Percentiles rank a stretch among this genome's conserved stretches.
Conservation (phyloP, 2,888 invertebrate species). For the Drosophila mimetica region DNA sequence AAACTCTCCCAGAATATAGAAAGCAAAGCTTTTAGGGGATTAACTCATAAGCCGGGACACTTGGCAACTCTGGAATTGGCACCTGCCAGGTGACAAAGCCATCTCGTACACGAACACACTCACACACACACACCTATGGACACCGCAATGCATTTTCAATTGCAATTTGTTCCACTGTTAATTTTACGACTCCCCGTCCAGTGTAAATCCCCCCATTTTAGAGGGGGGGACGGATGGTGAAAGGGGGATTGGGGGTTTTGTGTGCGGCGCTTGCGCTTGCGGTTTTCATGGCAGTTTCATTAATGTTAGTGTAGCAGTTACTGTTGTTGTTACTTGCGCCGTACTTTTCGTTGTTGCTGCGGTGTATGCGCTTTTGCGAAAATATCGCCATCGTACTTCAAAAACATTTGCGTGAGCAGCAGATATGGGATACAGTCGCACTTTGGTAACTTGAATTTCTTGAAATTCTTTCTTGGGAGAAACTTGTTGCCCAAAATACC, state of each 20-base stretch:
- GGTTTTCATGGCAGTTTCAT: constrained; percentile 59
- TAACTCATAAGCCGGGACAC: not conserved
- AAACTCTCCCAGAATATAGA: not conserved
- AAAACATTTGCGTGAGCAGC: constrained; percentile 61
- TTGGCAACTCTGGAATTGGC: constrained; percentile 13
- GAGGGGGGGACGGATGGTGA: not conserved
- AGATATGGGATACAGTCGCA: constrained; percentile 12
- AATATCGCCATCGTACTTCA: constrained; percentile 50
- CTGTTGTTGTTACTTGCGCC: constrained; percentile 31
- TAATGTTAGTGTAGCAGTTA: constrained; percentile 56
- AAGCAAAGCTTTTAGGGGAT: constrained; percentile 7
- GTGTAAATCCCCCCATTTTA: constrained; percentile 45
- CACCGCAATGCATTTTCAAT: constrained; percentile 43
- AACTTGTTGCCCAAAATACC: not conserved
- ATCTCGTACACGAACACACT: constrained; percentile 4
- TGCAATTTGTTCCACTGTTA: constrained; percentile 49
- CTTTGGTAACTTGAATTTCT: not conserved
- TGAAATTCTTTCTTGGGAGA: not conserved
- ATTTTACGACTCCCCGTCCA: constrained; percentile 48
- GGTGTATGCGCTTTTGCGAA: constrained; percentile 56
- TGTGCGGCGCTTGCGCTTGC: constrained; percentile 44
- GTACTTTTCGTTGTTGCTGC: constrained; percentile 39
- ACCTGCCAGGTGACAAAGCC: constrained; percentile 24
- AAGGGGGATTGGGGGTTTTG: constrained; percentile 18
- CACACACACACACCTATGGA: constrained; percentile 6